Evolutionary conservation across 2,797 vertebrate genomes (phyloP).

Genomic region (Galagoides demidoff): DNA sequence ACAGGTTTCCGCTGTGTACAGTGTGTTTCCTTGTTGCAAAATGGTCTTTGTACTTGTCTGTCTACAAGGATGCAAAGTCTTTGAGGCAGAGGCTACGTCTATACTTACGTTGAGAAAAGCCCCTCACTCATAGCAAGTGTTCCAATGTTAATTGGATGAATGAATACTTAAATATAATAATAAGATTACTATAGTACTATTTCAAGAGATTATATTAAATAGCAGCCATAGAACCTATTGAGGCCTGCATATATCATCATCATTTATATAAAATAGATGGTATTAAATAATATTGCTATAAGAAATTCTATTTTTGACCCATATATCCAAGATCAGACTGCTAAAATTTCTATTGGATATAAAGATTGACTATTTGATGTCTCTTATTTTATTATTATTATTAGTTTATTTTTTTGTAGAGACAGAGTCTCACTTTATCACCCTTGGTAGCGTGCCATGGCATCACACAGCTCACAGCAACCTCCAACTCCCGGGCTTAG

Average conservation of each 20-base stretch:
- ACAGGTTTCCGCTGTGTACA: neutral
- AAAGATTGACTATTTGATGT: neutral
- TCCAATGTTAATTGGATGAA: neutral
- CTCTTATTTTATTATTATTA: neutral
- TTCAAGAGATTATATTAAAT: neutral
- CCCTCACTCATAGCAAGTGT: neutral
- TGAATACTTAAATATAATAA: neutral
- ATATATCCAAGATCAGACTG: neutral
- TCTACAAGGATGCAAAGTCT: neutral
- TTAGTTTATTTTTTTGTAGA: too few species aligned
- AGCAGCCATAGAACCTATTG: neutral
- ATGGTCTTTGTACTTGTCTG: neutral
- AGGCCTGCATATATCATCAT: neutral
- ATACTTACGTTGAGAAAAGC: neutral
- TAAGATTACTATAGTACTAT: neutral
- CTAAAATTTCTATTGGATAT: neutral
- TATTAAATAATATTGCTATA: neutral
- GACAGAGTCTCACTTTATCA: too few species aligned
- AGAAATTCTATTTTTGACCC: slow-evolving; percentile 16
- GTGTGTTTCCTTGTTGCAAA: neutral
- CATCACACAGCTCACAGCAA: too few species aligned
- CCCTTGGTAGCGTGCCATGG: too few species aligned
- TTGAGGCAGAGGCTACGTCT: neutral
- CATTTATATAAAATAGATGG: neutral
- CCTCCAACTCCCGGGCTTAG: too few species aligned